A percentile compares a stretch with the other conserved stretches of the same genome.
Evolutionary conservation across 2,888 invertebrate species (phyloP).

Genomic region (Gibbula magus): DNA sequence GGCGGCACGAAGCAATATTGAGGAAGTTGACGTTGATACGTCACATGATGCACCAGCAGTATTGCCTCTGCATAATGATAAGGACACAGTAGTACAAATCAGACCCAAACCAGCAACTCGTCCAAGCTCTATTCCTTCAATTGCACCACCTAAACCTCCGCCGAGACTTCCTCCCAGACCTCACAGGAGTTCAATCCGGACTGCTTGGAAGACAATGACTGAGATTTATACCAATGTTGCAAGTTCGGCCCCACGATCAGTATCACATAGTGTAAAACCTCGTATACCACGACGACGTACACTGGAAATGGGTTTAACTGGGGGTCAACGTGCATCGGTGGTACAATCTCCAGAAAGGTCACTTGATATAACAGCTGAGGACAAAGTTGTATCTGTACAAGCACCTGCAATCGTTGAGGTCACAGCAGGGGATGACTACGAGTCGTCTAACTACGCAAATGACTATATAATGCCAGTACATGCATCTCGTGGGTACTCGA

Average conservation of each 20-base stretch:
- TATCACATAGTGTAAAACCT: background rate
- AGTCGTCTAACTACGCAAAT: constrained; percentile 10
- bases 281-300: background rate
- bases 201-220: background rate
- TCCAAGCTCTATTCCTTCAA: background rate
- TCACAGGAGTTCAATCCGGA: background rate
- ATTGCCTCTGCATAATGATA: background rate
- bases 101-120: background rate
- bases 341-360: background rate
- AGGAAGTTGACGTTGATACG: background rate
- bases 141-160: background rate
- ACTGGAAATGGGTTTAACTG: background rate
- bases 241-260: background rate
- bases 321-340: background rate
- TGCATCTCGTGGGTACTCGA: background rate
- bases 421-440: background rate
- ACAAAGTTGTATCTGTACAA: background rate
- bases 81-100: background rate
- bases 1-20: background rate
- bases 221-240: constrained; percentile 18
- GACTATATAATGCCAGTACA: constrained; percentile 18
- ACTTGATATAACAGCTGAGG: background rate
- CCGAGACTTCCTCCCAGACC: background rate
- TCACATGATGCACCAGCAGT: background rate
- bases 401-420: constrained; percentile 2